phyloP scores from a whole-genome alignment of 2,797 vertebrate genomes.

The Clamator glandarius region DNA sequence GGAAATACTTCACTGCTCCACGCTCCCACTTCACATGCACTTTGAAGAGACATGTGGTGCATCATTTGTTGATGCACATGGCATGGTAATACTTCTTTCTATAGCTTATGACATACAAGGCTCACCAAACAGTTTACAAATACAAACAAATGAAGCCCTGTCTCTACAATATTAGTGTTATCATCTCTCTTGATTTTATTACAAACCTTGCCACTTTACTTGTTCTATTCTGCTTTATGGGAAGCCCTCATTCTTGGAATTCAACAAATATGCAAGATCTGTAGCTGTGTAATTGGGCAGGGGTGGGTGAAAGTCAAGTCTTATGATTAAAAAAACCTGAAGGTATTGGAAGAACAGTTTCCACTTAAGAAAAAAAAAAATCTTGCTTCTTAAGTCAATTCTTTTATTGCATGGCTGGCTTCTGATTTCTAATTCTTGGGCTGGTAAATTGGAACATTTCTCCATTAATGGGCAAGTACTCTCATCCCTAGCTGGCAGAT shows the following conservation, averaged over 20 bases:
- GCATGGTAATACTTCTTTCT: background rate
- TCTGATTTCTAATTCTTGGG: slow-evolving; percentile 31
- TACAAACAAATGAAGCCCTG: background rate
- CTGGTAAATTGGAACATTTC: slow-evolving; percentile 38
- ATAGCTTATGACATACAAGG: background rate
- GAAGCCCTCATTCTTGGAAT: background rate
- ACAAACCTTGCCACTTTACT: background rate
- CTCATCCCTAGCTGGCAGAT: slow-evolving; percentile 19
- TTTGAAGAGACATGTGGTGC: background rate
- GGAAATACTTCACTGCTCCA: slow-evolving; percentile 17
- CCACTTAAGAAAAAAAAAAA: background rate
- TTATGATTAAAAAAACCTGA: background rate
- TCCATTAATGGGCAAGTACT: background rate
- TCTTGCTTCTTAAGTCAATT: background rate
- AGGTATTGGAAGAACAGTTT: slow-evolving; percentile 15
- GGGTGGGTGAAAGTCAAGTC: background rate
- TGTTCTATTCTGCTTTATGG: background rate
- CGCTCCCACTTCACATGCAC: background rate
- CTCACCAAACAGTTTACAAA: background rate
- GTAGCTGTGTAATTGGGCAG: background rate
- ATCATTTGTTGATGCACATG: background rate
- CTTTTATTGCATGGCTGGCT: background rate
- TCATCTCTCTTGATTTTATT: background rate
- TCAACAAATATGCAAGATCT: background rate
- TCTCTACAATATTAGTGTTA: background rate